Evolutionary conservation across 2,113 vertebrate genomes (phyloP).

Genomic region (Datnioides undecimradiatus): DNA sequence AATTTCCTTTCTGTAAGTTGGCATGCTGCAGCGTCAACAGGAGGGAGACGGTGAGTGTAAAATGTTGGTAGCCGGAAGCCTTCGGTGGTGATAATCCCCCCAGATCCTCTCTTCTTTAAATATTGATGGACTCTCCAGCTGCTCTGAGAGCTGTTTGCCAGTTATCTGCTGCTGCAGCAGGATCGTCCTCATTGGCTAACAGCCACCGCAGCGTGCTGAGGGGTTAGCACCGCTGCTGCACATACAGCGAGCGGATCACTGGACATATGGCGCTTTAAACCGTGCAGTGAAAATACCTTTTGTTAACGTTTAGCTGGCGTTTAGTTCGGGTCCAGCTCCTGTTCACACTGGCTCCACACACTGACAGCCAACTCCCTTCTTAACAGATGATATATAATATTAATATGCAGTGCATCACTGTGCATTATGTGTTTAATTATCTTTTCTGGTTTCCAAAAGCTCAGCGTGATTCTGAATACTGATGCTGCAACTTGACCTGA

Average conservation of each 20-base stretch:
- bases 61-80: background rate
- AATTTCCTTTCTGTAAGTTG: background rate
- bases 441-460: background rate
- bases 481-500: too few relatives aligned
- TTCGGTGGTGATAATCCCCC: slow-evolving; percentile 34
- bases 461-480: too few relatives aligned
- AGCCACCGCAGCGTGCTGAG: background rate
- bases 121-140: slow-evolving; percentile 58
- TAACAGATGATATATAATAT: too few relatives aligned
- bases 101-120: slow-evolving; percentile 39
- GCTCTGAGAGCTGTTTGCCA: slow-evolving; percentile 31
- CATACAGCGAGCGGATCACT: background rate
- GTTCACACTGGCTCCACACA: background rate
- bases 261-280: background rate
- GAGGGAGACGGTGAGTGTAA: background rate
- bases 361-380: too few relatives aligned
- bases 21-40: background rate
- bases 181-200: background rate
- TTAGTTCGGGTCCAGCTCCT: background rate
- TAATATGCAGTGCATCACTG: background rate
- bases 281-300: background rate
- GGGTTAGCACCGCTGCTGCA: background rate
- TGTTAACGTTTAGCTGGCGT: background rate
- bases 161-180: slow-evolving; percentile 22
- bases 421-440: background rate